Evolutionary conservation across 2,888 invertebrate species (phyloP), one percentile per base, ranked within the genome.

Genomic region (Drosophila peninsularis): DNA sequence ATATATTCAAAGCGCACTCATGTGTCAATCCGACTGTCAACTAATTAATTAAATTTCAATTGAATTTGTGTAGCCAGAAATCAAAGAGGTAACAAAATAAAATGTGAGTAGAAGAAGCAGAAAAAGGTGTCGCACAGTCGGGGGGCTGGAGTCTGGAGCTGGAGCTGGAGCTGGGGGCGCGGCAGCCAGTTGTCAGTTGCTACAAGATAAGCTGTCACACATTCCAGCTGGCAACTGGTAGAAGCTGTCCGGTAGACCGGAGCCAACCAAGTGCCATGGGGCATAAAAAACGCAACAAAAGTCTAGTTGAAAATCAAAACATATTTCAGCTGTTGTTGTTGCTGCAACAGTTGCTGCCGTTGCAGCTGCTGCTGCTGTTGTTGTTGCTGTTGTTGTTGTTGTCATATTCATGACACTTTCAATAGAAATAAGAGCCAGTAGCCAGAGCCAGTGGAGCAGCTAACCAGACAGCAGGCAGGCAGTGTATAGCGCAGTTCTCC

Each of bases 11-110:
- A 78, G 78, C 84, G 72, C 80, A 68, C 71, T 76, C 82, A 73
- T 70, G 61, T 80, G 91, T 90, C 91, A 90, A 89, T 90, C 90
- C 86, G 78, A 87, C 90, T 91, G 91, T 91, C 91, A 90, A 88
- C 90, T 91, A 91, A 91, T 91, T 91, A 91, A 91, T 91, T 91
- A 91, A 91, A 91, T 90, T 91, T 91, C 91, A 91, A 91, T 91
- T 91, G 90, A 91, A 91, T 85, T 89, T 90, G 83, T 89, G 89
- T 79, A 79, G 73, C 76, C 80, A 78, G 75, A 88, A 76, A 79
- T 68, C 71, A 63, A 60, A 69, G 64, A 44, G 37, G 50, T 32
- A 66, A 61, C 52, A 52, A 52, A 36, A 52, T 52, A 37, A 52
- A 52, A 52, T 36, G 7, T 37, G 32, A 52, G 24, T n/a, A 37